Conservation (phyloP, 2,888 invertebrate genomes). For the Nemoura dubitans region DNA sequence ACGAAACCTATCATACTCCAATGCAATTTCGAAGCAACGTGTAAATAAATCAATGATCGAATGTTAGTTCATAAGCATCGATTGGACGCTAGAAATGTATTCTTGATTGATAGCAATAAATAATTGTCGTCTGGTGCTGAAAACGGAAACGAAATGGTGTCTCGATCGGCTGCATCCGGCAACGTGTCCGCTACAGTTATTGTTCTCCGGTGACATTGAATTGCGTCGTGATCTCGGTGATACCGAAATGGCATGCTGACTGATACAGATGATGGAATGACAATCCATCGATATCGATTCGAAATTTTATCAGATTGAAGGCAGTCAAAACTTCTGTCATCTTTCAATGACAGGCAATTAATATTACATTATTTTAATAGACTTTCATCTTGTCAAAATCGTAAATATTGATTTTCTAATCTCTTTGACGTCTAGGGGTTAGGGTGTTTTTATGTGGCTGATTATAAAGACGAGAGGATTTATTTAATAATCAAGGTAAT, state of each 20-base stretch:
- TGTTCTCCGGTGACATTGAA: not conserved
- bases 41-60: too few species aligned
- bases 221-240: not conserved
- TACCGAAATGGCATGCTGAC: not conserved
- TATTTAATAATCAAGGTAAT: conserved; percentile 26
- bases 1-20: too few species aligned
- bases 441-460: not conserved
- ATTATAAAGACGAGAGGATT: conserved; percentile 14
- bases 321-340: conserved; percentile 18
- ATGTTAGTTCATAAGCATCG: too few species aligned
- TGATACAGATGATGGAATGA: not conserved
- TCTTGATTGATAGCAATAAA: too few species aligned
- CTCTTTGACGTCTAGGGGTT: conserved; percentile 18
- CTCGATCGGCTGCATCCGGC: too few species aligned
- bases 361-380: conserved; percentile 9
- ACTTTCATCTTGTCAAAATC: conserved; percentile 1
- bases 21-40: too few species aligned
- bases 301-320: not conserved
- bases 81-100: too few species aligned
- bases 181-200: too few species aligned
- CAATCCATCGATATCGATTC: not conserved
- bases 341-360: conserved; percentile 4
- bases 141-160: too few species aligned
- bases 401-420: conserved; percentile 24
- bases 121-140: too few species aligned